Base-by-base conservation (phyloP, 2,888 invertebrate species). In the Vannuccia rotundouncinata region DNA sequence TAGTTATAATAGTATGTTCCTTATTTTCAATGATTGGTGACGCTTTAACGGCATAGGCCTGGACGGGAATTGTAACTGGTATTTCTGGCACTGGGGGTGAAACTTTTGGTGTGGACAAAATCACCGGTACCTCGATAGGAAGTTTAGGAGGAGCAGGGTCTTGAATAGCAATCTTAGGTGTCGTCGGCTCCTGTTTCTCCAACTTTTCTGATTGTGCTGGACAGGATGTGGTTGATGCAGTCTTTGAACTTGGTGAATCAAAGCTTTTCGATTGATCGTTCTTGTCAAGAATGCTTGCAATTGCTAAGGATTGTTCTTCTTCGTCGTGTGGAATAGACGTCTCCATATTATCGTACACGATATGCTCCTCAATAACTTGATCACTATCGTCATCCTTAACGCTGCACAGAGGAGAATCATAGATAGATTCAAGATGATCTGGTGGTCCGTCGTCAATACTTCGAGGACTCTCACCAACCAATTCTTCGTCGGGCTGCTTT, bases 401-500 rank as follows among this genome's bases (percentile, higher is more conserved):
- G 25, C 66, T 66, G 66, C 66, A 77, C 17, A 45, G 59, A 59
- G 77, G 77, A 10, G 59, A 31, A 29, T 77, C 77, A 22, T 77
- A 77, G 10, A 77, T 77, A 10, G 77, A 77, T 77, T 77, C 77
- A 2, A 77, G 22, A 22, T 77, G 77, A 77, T 45, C 59, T 27
- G 77, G 77, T 0, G 27, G 28, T 2, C 29, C 60, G 29, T 78
- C 78, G 29, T 27, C 28, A 5, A 73, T 78, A 60, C 29, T 60
- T 25, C 27, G 78, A 78, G 28, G 22, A 22, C 60, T 25, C 29
- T 78, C 60, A 0, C 60, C 78, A 22, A 59, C 25, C 29, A 30
- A 78, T 25, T 77, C 77, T 45, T 77, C 77, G 0, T 60, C 78
- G 27, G 59, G 28, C 13, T 78, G 78, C 22, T 60, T 78, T 78